Conservation (phyloP, 2,113 vertebrate species). For the Nesospiza acunhae region DNA sequence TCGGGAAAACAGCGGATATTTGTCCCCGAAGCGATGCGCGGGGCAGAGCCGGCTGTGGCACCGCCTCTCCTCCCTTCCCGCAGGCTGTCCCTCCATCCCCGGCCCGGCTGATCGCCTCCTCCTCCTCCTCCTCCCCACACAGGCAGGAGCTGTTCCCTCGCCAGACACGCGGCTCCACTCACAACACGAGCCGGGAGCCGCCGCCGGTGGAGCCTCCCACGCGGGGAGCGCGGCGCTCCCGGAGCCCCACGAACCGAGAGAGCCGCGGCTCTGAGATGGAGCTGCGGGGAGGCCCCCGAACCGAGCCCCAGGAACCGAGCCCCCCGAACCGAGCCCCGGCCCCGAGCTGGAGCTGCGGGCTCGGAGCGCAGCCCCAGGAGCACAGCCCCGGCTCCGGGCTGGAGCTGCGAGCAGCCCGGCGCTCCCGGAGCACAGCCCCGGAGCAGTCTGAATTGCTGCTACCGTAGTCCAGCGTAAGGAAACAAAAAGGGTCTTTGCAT, state of each 20-base stretch:
- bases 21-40: neutral
- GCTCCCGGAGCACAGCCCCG: no score
- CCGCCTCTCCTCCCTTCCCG: neutral
- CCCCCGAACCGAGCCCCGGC: no score
- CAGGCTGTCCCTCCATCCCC: neutral
- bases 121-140: neutral
- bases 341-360: no score
- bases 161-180: neutral
- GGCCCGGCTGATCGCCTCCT: neutral
- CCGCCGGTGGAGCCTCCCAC: neutral
- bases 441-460: no score
- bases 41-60: neutral
- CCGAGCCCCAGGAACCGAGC: no score
- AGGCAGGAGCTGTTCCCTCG: neutral
- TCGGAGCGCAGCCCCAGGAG: no score
- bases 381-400: neutral
- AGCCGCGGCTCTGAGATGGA: no score
- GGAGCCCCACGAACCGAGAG: neutral
- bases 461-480: no score
- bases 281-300: no score
- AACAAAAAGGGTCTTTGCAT: no score
- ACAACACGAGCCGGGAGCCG: neutral
- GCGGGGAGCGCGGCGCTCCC: neutral
- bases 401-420: neutral
- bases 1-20: accelerated